Evolutionary conservation across 2,113 vertebrate species (phyloP), one percentile per base, ranked within the genome.

Genomic region (Crypturellus undulatus): DNA sequence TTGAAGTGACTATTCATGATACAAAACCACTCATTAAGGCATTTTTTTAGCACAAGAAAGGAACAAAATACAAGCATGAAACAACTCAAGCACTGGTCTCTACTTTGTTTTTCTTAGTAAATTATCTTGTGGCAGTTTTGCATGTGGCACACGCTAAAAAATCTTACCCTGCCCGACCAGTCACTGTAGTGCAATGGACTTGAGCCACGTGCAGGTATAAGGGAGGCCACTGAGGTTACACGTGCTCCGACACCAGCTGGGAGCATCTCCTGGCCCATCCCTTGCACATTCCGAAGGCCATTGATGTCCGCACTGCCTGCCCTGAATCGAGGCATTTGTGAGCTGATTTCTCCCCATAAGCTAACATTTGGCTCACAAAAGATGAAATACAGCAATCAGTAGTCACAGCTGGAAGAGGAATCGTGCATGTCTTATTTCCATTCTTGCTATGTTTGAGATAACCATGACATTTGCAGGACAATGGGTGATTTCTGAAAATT

Each of bases 11-110:
- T 3, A 3, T 40, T 84, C 49, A 26, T 1, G 4, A 60, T 62
- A 63, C 45, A 75, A 63, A 84, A 22, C 7, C 36, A 63, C 22
- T 43, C 30, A 42, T 30, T 28, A 73, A 77, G 65, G 40, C n/a
- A n/a, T 34, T 72, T 81, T 54, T 82, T 79, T 59, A 77, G 21
- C 64, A 83, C 28, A 90, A 92, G 8, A 87, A 89, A 67, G 89
- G 67, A 87, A 77, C 11, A 73, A 86, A 43, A 25, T 65, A n/a
- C 25, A 38, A 7, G 43, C 6, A 54, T 2, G 40, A 86, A 42
- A 84, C 8, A 40, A 83, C 32, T 22, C 77, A 67, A 83, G 49
- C 22, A 83, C 11, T 4, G 1, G 36, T 32, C 40, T 67, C 42
- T 54, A 4, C 36, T 94, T 77, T 36, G 17, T 59, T 90, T 82